Evolutionary conservation across 2,888 invertebrate genomes (phyloP).

Genomic region (Resseliella maxima): DNA sequence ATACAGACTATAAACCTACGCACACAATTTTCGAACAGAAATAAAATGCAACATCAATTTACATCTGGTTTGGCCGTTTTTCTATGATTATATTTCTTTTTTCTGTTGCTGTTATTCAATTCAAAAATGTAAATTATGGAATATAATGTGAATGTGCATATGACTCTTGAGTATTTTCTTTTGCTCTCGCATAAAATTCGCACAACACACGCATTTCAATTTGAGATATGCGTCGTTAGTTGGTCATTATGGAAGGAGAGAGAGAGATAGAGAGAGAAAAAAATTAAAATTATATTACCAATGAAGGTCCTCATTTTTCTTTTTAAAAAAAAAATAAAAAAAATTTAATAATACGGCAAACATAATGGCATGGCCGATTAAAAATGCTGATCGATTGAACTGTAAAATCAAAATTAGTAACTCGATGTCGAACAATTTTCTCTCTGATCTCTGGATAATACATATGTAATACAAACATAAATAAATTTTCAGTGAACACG

Average conservation of each 20-base stretch:
- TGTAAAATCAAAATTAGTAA: not conserved
- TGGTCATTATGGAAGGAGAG: too few relatives aligned
- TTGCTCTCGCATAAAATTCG: not conserved
- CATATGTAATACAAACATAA: too few relatives aligned
- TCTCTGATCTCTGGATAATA: not conserved
- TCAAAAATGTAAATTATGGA: not conserved
- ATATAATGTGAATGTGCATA: not conserved
- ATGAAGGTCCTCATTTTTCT: not conserved
- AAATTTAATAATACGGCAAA: conserved; percentile 2
- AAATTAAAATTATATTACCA: not conserved
- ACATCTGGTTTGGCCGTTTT: conserved; percentile 12
- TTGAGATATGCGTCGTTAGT: not conserved
- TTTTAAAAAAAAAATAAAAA: not conserved
- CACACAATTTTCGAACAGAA: conserved; percentile 33
- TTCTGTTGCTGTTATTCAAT: not conserved
- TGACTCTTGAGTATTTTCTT: not conserved
- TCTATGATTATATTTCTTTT: not conserved
- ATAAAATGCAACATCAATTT: conserved; percentile 36
- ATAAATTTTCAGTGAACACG: not conserved
- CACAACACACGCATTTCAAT: not conserved
- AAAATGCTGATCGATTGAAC: conserved; percentile 4
- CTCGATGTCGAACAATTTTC: not conserved
- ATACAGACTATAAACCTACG: conserved; percentile 39
- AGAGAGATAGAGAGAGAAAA: not conserved
- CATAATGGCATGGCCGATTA: not conserved